Evolutionary conservation across 2,888 invertebrate genomes (phyloP).

Genomic region (Fragum sueziense): DNA sequence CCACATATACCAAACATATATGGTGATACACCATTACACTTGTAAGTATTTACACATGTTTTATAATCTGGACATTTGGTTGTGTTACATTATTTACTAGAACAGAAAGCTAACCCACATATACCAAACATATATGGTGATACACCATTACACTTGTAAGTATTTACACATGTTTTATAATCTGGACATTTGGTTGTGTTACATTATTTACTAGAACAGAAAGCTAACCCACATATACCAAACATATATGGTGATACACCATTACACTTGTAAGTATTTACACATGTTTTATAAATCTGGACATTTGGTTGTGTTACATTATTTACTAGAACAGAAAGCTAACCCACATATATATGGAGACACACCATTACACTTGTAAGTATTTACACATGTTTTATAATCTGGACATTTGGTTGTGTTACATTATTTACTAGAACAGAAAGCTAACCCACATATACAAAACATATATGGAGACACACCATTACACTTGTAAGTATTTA

Average conservation of each 20-base stretch:
- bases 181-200: constrained; percentile 82
- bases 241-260: constrained; percentile 84
- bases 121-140: constrained; percentile 83
- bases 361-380: constrained; percentile 83
- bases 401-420: constrained; percentile 82
- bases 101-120: constrained; percentile 76
- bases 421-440: constrained; percentile 80
- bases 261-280: constrained; percentile 80
- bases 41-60: constrained; percentile 78
- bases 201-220: constrained; percentile 80
- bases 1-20: constrained; percentile 82
- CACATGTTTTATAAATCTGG: constrained; percentile 83
- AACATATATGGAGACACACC: constrained; percentile 84
- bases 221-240: constrained; percentile 75
- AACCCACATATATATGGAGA: constrained; percentile 82
- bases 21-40: constrained; percentile 83
- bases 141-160: constrained; percentile 83
- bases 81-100: constrained; percentile 82
- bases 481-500: constrained; percentile 80
- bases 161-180: no score
- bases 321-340: constrained; percentile 79
- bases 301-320: constrained; percentile 81
- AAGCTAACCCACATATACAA: constrained; percentile 75
- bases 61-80: constrained; percentile 82
- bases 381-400: no score